phyloP scores from a whole-genome alignment of 2,797 vertebrate species.

The Silurus aristotelis region DNA sequence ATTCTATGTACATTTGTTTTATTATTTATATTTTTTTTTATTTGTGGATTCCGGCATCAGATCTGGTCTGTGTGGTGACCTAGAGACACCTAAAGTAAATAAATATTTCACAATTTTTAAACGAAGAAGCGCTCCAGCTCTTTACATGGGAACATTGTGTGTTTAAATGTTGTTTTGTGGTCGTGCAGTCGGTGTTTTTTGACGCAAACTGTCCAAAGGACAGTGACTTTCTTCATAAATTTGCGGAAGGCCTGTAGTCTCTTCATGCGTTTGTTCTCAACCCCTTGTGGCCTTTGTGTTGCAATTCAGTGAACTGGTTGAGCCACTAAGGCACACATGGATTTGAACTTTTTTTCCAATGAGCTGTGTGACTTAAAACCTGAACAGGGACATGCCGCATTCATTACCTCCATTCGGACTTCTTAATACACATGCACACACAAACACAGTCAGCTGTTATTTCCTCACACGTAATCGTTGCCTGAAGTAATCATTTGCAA shows the following conservation, averaged over 20 bases:
- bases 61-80: no score
- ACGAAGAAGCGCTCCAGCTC: no score
- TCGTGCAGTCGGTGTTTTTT: background rate
- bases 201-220: background rate
- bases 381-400: background rate
- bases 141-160: no score
- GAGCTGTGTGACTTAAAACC: background rate
- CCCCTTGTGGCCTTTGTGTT: slow-evolving; percentile 12
- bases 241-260: background rate
- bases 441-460: background rate
- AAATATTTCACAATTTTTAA: no score
- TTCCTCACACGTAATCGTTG: slow-evolving; percentile 21
- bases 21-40: no score
- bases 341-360: background rate
- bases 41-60: no score
- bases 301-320: slow-evolving; percentile 10
- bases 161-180: background rate
- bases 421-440: background rate
- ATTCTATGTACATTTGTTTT: no score
- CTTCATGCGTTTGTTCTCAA: background rate
- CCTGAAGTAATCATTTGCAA: slow-evolving; percentile 32
- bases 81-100: no score
- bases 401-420: background rate
- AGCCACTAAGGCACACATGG: background rate
- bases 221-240: background rate